Base-by-base conservation (phyloP, 2,797 vertebrate species). In the Manis javanica region DNA sequence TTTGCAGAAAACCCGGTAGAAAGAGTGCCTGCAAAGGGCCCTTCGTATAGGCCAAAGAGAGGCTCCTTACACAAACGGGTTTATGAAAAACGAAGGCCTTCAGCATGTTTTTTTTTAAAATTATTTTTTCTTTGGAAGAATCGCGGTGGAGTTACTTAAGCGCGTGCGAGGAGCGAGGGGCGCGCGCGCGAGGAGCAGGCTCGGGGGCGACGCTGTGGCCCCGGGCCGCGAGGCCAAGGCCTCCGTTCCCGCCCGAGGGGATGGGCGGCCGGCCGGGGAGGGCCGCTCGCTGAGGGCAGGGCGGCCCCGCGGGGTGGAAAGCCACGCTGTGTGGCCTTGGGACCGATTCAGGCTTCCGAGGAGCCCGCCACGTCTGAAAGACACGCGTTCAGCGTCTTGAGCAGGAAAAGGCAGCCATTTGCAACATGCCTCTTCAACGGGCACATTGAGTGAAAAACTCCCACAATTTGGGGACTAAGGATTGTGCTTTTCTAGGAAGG, bases 381-480 rank as follows among this genome's bases (percentile, higher is more conserved):
- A 84, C 59, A 55, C 8, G 10, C 0, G 1, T 82, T 31, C 31
- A 2, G 64, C 34, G 84, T 24, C 75, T 75, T 55, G 75, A 63
- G 83, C 83, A 42, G 15, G 9, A 72, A 79, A 74, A 77, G 68
- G 29, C 71, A 84, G 77, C 42, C 91, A 14, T 81, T 95, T 81
- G 59, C 69, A 53, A 63, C 7, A 74, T 64, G 51, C 66, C 34
- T 53, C 34, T 29, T 37, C 46, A 55, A 21, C 29, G 42, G 75
- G 53, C 81, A 68, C 31, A 82, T 83, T 3, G 39, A 64, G 49
- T 53, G 69, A 63, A 81, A 39, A 61, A 14, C 37, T 24, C 18
- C 51, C 72, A 39, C 51, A 55, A n/a, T 24, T 7, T 42, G 42
- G 7, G 69, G 31, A 21, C 49, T 37, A 7, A 3, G 64, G 10